Evolutionary conservation across 2,888 invertebrate species (phyloP).

Genomic region (Pyrrhia umbra): DNA sequence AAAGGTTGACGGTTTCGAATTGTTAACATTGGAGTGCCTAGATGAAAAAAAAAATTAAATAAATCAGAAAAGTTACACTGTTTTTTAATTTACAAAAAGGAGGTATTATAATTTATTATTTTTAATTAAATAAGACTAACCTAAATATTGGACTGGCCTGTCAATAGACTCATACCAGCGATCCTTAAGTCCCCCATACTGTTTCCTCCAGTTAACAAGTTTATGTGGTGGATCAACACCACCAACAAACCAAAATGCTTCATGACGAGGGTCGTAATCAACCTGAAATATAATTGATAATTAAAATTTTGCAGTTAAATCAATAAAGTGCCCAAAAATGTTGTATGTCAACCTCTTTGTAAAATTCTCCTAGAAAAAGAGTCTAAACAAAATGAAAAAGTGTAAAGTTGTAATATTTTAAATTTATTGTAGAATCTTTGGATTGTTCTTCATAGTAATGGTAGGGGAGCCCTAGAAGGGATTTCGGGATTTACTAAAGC

Average conservation of each 20-base stretch:
- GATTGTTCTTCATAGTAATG: no score
- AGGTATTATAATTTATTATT: no score
- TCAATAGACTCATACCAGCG: constrained; percentile 90
- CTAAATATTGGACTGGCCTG: constrained; percentile 93
- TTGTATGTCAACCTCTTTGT: no score
- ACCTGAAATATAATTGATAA: constrained; percentile 81
- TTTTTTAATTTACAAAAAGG: neutral
- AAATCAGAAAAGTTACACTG: neutral
- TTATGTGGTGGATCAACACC: constrained; percentile 91
- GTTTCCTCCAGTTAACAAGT: constrained; percentile 80
- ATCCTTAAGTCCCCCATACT: constrained; percentile 80
- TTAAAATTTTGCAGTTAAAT: neutral
- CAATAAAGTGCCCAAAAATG: no score
- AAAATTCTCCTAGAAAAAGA: no score
- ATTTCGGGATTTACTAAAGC: no score
- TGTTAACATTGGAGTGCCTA: constrained; percentile 91
- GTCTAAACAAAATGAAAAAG: no score
- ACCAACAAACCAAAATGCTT: constrained; percentile 96
- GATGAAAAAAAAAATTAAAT: constrained; percentile 24
- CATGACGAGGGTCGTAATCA: constrained; percentile 94
- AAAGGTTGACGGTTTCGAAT: constrained; percentile 93
- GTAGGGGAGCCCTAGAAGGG: no score
- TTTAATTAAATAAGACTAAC: constrained; percentile 69
- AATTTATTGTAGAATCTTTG: no score
- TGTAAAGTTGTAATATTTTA: no score